phyloP scores from a whole-genome alignment of 2,113 vertebrate genomes.

The Cranoglanis bouderius region DNA sequence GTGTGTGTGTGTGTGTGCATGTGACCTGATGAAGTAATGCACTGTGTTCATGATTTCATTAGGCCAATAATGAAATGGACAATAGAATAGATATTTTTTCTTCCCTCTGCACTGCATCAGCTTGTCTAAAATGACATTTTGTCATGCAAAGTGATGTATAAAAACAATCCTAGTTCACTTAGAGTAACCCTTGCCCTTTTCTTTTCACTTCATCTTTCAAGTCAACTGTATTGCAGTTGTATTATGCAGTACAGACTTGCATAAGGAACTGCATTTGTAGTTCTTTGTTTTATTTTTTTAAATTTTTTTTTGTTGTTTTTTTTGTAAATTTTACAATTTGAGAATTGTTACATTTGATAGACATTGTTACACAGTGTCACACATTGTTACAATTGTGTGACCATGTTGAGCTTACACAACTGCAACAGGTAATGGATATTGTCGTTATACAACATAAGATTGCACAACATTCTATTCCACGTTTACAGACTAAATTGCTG shows the following conservation, averaged over 20 bases:
- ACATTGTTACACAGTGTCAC: no score
- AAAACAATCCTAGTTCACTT: neutral
- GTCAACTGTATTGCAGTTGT: neutral
- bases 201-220: neutral
- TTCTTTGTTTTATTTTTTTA: neutral
- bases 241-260: neutral
- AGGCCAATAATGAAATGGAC: neutral
- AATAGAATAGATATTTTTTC: neutral
- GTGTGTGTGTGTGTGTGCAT: slow-evolving; percentile 15
- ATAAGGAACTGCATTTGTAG: neutral
- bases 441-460: neutral
- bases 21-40: neutral
- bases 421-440: neutral
- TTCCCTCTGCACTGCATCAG: neutral
- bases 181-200: neutral
- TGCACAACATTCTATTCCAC: neutral
- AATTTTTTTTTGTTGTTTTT: neutral
- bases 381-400: neutral
- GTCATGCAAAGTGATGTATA: neutral
- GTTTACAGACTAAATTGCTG: neutral
- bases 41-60: neutral
- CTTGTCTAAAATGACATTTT: neutral
- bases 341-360: neutral
- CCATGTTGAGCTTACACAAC: neutral
- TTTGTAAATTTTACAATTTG: neutral